A percentile compares a stretch with the other conserved stretches of the same genome.
These are phyloP conservation scores for Oryzias celebensis DNA, from an alignment of 2,113 vertebrate species.

Conservation along the genomic window DNA sequence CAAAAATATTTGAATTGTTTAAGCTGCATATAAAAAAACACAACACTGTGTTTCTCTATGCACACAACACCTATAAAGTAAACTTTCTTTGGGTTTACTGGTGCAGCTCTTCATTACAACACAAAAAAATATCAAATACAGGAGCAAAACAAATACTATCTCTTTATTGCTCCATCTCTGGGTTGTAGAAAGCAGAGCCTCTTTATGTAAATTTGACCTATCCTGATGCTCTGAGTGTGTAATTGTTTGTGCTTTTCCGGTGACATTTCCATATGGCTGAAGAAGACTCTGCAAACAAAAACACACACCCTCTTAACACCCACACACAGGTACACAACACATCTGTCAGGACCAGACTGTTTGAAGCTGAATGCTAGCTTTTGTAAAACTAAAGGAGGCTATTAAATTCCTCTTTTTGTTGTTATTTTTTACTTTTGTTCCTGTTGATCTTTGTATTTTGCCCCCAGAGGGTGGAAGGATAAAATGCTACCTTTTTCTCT, in stretches of 20 bases:
- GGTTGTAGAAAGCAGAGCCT: conserved; percentile 45
- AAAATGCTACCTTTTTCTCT: conserved; percentile 22
- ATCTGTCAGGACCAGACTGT: conserved; percentile 30
- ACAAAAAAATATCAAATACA: no score
- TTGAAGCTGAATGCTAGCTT: conserved; percentile 13
- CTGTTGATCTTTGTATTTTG: conserved; percentile 9
- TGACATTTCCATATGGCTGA: conserved; percentile 74
- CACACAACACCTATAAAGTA: no score
- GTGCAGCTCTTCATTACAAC: no score
- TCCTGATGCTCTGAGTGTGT: conserved; percentile 59
- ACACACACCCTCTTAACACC: conserved; percentile 8
- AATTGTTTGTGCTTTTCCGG: conserved; percentile 73
- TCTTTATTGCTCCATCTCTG: conserved; percentile 8
- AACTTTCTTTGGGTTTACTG: no score
- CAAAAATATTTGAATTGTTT: no score
- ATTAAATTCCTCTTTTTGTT: neutral
- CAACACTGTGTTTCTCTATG: no score
- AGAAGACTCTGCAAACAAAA: conserved; percentile 35
- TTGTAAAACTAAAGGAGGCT: neutral
- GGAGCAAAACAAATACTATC: no score
- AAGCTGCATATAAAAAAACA: no score
- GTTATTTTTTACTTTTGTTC: conserved; percentile 7
- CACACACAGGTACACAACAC: neutral
- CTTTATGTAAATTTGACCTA: conserved; percentile 72
- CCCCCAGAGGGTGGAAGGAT: neutral